Evolutionary conservation across 2,888 invertebrate species (phyloP).

Genomic region (Atherix ibis): DNA sequence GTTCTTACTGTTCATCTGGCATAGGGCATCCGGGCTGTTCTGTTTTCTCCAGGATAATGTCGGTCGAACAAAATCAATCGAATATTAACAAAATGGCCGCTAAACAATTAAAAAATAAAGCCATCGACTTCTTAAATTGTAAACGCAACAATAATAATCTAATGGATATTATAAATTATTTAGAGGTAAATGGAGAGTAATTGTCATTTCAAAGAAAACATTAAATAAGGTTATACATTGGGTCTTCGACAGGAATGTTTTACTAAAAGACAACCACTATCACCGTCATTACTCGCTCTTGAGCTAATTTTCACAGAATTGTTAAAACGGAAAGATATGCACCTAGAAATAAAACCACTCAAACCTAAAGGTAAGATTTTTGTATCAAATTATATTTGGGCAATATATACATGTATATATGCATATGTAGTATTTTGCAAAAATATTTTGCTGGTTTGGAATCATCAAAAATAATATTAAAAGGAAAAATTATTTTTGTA

Average conservation of each 20-base stretch:
- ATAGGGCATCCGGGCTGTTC: no score
- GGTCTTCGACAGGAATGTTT: conserved; percentile 1
- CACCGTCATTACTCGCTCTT: conserved; percentile 47
- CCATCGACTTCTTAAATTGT: conserved; percentile 52
- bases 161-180: conserved; percentile 49
- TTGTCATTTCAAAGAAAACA: not conserved
- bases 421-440: no score
- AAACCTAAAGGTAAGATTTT: conserved; percentile 36
- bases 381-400: no score
- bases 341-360: conserved; percentile 41
- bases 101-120: conserved; percentile 48
- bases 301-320: conserved; percentile 57
- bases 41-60: no score
- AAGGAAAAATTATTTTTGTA: no score
- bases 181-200: conserved; percentile 38
- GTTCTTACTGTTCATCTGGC: no score
- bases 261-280: conserved; percentile 27
- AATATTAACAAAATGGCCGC: conserved; percentile 38
- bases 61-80: conserved; percentile 9
- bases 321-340: conserved; percentile 48
- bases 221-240: not conserved
- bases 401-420: no score
- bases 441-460: no score
- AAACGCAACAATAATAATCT: conserved; percentile 48
- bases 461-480: no score